These are phyloP conservation scores for Gracilinanus agilis DNA, from an alignment of 2,113 vertebrate species.

Conservation along the genomic window DNA sequence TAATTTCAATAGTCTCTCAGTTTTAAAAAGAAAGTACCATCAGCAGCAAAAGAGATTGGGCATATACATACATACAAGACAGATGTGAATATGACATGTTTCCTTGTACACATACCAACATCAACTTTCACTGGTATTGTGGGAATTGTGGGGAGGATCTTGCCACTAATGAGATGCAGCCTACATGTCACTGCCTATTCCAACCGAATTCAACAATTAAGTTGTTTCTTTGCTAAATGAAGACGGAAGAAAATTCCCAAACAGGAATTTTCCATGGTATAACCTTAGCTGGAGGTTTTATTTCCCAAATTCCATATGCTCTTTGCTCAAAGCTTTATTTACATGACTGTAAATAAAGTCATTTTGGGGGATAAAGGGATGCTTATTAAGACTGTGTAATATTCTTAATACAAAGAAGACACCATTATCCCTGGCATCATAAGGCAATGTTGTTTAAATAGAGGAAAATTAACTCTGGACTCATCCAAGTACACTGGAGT, in stretches of 20 bases:
- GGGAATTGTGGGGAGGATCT: neutral
- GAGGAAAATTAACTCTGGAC: neutral
- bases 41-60: neutral
- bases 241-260: accelerated
- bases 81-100: neutral
- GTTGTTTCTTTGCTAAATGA: neutral
- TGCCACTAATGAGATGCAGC: neutral
- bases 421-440: neutral
- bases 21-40: neutral
- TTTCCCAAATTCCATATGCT: neutral
- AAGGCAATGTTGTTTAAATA: neutral
- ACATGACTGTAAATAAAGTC: accelerated
- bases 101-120: neutral
- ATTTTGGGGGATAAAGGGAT: neutral
- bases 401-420: neutral
- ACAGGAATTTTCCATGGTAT: accelerated
- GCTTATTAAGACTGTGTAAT: neutral
- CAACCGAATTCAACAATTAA: neutral
- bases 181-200: neutral
- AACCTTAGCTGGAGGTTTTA: neutral
- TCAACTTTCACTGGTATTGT: neutral
- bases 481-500: neutral
- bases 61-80: neutral
- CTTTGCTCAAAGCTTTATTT: neutral
- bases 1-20: neutral